Evolutionary conservation across 2,888 invertebrate genomes (phyloP).

Genomic region (Boloria euphrosyne): DNA sequence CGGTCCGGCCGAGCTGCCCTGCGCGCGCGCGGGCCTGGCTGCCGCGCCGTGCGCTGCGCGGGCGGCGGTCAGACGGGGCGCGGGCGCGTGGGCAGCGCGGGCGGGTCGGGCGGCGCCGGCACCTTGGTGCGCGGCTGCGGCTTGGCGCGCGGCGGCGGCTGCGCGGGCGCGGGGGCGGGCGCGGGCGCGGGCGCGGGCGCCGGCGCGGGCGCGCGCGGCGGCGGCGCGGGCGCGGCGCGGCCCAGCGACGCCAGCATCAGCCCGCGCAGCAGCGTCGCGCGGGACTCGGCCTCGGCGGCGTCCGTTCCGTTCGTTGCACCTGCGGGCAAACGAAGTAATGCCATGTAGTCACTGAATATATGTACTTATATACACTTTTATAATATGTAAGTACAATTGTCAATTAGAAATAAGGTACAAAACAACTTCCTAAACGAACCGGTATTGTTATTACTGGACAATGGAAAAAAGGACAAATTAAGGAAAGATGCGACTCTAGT

Average conservation of each 20-base stretch:
- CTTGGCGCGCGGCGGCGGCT: slow-evolving; percentile 62
- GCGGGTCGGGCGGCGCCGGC: slow-evolving; percentile 48
- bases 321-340: slow-evolving; percentile 34
- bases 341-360: too few relatives aligned
- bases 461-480: too few relatives aligned
- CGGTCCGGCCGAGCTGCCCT: slow-evolving; percentile 25
- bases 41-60: slow-evolving; percentile 70
- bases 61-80: slow-evolving; percentile 51
- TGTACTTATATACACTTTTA: too few relatives aligned
- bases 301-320: slow-evolving; percentile 55
- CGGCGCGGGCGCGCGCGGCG: slow-evolving; percentile 48
- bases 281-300: slow-evolving; percentile 61
- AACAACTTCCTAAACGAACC: too few relatives aligned
- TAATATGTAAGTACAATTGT: too few relatives aligned
- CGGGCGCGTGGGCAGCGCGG: slow-evolving; percentile 43
- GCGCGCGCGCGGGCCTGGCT: slow-evolving; percentile 38
- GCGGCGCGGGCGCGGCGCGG: slow-evolving; percentile 55
- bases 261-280: slow-evolving; percentile 72
- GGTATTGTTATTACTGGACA: too few relatives aligned
- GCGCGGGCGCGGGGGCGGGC: slow-evolving; percentile 46
- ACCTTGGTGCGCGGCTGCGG: slow-evolving; percentile 73
- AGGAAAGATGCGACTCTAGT: too few relatives aligned
- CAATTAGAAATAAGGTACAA: too few relatives aligned
- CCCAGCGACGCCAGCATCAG: slow-evolving; percentile 75
- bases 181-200: slow-evolving; percentile 47